Percentiles rank a stretch among this genome's conserved stretches.
These are phyloP conservation scores for Drosophila maculinotata DNA, from an alignment of 2,888 invertebrate genomes.

Conservation along the genomic window DNA sequence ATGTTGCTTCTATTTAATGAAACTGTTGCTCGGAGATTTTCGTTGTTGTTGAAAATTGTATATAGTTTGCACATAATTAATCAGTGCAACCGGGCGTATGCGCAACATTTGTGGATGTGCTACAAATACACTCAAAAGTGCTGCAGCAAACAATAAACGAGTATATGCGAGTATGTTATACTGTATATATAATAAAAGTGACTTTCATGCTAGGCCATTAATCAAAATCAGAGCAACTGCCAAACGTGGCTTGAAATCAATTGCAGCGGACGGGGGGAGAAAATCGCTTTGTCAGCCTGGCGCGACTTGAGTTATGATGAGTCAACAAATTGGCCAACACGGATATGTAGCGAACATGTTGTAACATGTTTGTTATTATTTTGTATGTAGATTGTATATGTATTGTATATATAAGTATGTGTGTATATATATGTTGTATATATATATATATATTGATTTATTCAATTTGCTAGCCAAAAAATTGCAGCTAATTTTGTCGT, in stretches of 20 bases:
- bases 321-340: constrained; percentile 65
- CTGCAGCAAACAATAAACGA: constrained; percentile 23
- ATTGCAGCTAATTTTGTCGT: constrained; percentile 48
- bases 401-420: constrained; percentile 8
- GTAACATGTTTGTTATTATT: constrained; percentile 41
- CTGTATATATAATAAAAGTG: constrained; percentile 17
- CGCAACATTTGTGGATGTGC: constrained; percentile 20
- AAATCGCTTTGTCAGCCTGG: constrained; percentile 69
- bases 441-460: constrained; percentile 20
- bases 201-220: constrained; percentile 52
- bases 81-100: constrained; percentile 49
- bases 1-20: constrained; percentile 9
- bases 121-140: constrained; percentile 1
- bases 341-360: constrained; percentile 63
- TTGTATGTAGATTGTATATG: constrained; percentile 23
- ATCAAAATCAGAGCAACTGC: constrained; percentile 55
- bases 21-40: constrained; percentile 27
- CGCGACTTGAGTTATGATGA: constrained; percentile 69
- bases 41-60: constrained; percentile 10
- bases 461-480: constrained; percentile 56
- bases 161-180: constrained; percentile 4
- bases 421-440: constrained; percentile 18
- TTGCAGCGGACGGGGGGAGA: constrained; percentile 33
- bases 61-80: constrained; percentile 66
- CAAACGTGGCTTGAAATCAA: constrained; percentile 61